Base-by-base conservation (phyloP, 2,888 invertebrate genomes). In the Phaedon cochleariae region DNA sequence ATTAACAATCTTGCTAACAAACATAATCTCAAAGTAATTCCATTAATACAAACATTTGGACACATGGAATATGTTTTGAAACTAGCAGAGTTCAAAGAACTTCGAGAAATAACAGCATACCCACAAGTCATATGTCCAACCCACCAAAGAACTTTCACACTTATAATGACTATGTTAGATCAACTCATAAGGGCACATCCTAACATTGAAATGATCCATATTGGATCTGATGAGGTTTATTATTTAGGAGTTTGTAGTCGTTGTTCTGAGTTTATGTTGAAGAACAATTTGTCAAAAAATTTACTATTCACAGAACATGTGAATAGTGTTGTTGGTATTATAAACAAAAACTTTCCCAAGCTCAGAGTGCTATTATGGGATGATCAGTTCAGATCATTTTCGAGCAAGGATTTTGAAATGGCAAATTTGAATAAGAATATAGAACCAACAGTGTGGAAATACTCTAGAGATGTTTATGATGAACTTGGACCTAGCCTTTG, bases 171-270 rank as follows among this genome's bases (percentile, higher is more conserved):
- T 66, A 92, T 95, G 89, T 85, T 95, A 21, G 85, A 88, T 71
- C 95, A 95, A 86, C 86, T 92, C 1, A 75, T 89, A 15, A 75
- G 76, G 1, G 78, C 87, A 2, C 91, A 91, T 82, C 87, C 88
- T 1, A 76, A 84, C 20, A 75, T 73, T 15, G 73, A 75, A 22
- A 74, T 72, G 69, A 83, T 95, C 55, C 94, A 95, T 77, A 89
- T 95, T 66, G 95, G 94, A 0, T 91, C 92, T 53, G 95, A 95
- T 80, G 95, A 95, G 84, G 94, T 95, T 0, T 91, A 87, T 75
- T 88, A 90, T 64, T 81, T 92, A 62, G 76, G 90, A n/a, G 83
- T 85, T 68, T 92, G 92, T 77, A 74, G 82, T 1, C 79, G 83
- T 48, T 92, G 92, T 73, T 76, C 76, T n/a, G 81, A 84, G 9